Percentiles rank a stretch among this genome's conserved stretches.
Evolutionary conservation across 2,888 invertebrate genomes (phyloP).

Genomic region (Strigamia crassipes): DNA sequence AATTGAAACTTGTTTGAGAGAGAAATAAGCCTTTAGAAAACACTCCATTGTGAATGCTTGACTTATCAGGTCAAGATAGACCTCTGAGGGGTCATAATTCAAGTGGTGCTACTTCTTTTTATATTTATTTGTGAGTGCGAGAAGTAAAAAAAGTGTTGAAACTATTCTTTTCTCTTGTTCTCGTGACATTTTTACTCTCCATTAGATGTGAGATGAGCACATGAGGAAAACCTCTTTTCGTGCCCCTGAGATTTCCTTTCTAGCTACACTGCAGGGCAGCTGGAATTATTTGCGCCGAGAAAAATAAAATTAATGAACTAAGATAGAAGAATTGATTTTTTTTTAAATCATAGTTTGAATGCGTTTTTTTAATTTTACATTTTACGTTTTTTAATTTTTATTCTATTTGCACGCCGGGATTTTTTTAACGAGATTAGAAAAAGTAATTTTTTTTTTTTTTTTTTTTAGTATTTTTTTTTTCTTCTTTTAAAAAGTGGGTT

Average conservation of each 20-base stretch:
- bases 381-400: neutral
- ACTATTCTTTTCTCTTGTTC: neutral
- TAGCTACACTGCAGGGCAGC: neutral
- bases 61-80: neutral
- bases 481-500: neutral
- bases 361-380: neutral
- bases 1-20: constrained; percentile 24
- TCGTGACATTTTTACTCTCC: neutral
- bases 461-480: neutral
- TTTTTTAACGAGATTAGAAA: neutral
- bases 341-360: neutral
- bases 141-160: neutral
- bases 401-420: neutral
- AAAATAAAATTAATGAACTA: neutral
- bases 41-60: neutral
- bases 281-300: neutral
- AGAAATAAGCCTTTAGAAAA: constrained; percentile 1
- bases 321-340: neutral
- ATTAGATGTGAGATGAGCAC: neutral
- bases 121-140: neutral
- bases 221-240: neutral
- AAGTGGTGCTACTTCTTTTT: neutral
- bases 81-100: neutral
- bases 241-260: neutral
- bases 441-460: neutral